phyloP scores from a whole-genome alignment of 23 tunicate species.

The Trididemnum miniatum region DNA sequence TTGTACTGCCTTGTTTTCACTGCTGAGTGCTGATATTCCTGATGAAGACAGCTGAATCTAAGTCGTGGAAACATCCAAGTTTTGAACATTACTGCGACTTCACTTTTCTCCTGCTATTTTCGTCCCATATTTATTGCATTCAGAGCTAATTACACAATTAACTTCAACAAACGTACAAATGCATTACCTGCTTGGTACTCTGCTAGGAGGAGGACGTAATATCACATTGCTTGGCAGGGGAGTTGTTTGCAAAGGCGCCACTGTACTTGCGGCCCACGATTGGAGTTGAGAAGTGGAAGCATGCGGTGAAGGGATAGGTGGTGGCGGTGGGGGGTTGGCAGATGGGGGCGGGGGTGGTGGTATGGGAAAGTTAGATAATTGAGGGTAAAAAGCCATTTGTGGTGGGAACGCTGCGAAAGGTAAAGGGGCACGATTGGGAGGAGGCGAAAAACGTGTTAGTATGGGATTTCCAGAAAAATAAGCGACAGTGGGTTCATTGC shows the following conservation, averaged over 20 bases:
- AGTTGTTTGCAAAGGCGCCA: constrained; percentile 8
- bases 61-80: too few relatives aligned
- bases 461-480: constrained; percentile 10
- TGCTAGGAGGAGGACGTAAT: constrained; percentile 28
- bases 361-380: constrained; percentile 12
- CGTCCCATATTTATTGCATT: too few relatives aligned
- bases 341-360: constrained; percentile 37
- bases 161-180: neutral
- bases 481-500: neutral
- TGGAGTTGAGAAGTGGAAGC: neutral
- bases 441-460: neutral
- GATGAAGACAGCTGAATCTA: too few relatives aligned
- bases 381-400: constrained; percentile 32
- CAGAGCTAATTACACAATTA: too few relatives aligned
- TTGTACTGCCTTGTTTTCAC: too few relatives aligned
- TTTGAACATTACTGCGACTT: too few relatives aligned
- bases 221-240: constrained; percentile 12
- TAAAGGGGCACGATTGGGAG: neutral
- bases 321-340: constrained; percentile 40
- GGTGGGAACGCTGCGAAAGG: constrained; percentile 16
- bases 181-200: constrained; percentile 33
- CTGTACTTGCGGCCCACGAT: neutral
- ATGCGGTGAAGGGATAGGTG: constrained; percentile 11
- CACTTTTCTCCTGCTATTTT: too few relatives aligned
- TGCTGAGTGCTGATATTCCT: too few relatives aligned